Evolutionary conservation across 2,113 vertebrate species (phyloP).

Genomic region (Propithecus coquereli): DNA sequence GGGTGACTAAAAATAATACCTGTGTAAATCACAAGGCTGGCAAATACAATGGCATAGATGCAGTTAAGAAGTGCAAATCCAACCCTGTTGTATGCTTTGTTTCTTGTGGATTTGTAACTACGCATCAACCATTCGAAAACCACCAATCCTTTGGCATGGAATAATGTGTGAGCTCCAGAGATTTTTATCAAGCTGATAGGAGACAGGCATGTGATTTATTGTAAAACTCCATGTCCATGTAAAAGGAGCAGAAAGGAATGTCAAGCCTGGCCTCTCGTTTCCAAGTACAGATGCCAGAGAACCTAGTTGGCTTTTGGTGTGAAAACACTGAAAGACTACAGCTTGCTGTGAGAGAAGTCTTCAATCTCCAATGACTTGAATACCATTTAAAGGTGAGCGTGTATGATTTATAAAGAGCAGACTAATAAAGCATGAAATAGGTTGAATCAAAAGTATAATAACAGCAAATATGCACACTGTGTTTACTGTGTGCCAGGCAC

Average conservation of each 20-base stretch:
- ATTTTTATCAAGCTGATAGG: conserved; percentile 26
- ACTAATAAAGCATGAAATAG: conserved; percentile 17
- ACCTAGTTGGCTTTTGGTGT: neutral
- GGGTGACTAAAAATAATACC: neutral
- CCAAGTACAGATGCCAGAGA: neutral
- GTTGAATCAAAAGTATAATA: neutral
- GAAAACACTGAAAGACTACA: conserved; percentile 7
- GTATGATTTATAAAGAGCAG: conserved; percentile 23
- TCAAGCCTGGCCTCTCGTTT: conserved; percentile 3
- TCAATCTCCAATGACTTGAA: neutral
- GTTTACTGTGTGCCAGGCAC: neutral
- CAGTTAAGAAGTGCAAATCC: conserved; percentile 17
- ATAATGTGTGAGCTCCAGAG: neutral
- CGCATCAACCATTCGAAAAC: conserved; percentile 12
- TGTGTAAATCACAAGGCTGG: conserved; percentile 17
- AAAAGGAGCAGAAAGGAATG: conserved; percentile 14
- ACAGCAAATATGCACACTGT: neutral
- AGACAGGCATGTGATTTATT: neutral
- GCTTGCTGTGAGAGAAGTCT: neutral
- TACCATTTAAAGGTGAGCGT: neutral
- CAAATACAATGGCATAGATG: neutral
- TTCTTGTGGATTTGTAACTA: conserved; percentile 39
- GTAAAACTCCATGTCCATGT: neutral
- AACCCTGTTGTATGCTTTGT: neutral
- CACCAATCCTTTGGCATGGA: neutral